Evolutionary conservation across 2,113 vertebrate genomes (phyloP).

Genomic region (Rallus limicola): DNA sequence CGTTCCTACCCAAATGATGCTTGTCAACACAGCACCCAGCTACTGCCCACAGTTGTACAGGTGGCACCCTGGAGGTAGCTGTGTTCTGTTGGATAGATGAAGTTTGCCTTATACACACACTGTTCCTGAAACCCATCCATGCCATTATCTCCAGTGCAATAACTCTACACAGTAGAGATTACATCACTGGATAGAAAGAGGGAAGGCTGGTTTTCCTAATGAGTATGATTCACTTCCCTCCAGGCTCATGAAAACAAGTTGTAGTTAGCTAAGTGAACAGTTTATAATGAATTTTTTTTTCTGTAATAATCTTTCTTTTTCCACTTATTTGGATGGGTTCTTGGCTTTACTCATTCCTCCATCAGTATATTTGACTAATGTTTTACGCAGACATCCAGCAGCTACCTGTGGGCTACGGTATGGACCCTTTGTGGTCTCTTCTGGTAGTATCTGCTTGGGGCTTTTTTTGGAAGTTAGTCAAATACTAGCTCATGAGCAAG

Average conservation of each 20-base stretch:
- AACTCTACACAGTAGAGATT: neutral
- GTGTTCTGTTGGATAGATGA: neutral
- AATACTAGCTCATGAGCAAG: neutral
- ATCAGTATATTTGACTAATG: neutral
- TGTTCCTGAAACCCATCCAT: neutral
- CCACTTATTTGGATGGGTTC: neutral
- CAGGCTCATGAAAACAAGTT: constrained; percentile 17
- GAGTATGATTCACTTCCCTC: constrained; percentile 16
- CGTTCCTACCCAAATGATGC: neutral
- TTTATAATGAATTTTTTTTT: constrained; percentile 1
- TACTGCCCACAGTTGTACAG: neutral
- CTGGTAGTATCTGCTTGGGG: neutral
- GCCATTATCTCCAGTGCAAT: neutral
- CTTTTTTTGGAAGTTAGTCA: neutral
- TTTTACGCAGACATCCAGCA: neutral
- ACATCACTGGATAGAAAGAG: neutral
- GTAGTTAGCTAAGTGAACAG: constrained; percentile 6
- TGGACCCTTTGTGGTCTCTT: neutral
- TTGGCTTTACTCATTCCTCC: neutral
- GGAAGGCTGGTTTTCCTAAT: constrained; percentile 32
- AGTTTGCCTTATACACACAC: neutral
- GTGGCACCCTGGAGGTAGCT: neutral
- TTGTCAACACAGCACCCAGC: neutral
- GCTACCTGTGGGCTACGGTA: neutral
- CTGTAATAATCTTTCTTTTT: neutral